phyloP scores from a whole-genome alignment of 2,888 invertebrate species.

The Drosophila testacea region DNA sequence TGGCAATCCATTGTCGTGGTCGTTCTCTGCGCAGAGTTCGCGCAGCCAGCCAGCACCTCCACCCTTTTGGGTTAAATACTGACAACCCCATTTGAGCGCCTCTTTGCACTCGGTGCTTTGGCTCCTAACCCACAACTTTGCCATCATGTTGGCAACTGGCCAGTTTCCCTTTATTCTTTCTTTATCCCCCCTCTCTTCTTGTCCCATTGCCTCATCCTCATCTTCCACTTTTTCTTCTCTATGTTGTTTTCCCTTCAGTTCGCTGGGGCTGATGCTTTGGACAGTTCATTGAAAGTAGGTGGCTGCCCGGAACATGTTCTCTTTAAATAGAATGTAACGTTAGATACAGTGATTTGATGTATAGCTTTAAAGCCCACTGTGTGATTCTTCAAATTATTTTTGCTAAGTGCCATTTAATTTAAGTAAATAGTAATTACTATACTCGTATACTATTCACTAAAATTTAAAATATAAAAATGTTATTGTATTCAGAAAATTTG shows the following conservation, averaged over 20 bases:
- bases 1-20: constrained; percentile 53
- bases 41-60: constrained; percentile 83
- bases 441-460: too few relatives aligned
- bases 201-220: constrained; percentile 8
- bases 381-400: too few relatives aligned
- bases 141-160: constrained; percentile 63
- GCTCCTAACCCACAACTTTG: constrained; percentile 71
- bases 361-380: too few relatives aligned
- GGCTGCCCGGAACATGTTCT: constrained; percentile 40
- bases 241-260: constrained; percentile 7
- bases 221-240: constrained; percentile 23
- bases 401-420: too few relatives aligned
- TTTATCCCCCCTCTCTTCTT: constrained; percentile 11
- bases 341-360: constrained; percentile 16
- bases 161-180: constrained; percentile 43
- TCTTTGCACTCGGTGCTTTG: constrained; percentile 73
- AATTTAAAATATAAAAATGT: too few relatives aligned
- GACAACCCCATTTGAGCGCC: constrained; percentile 84
- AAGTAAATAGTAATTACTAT: too few relatives aligned
- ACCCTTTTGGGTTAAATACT: constrained; percentile 84
- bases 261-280: constrained; percentile 38
- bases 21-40: constrained; percentile 80
- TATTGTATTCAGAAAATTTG: too few relatives aligned
- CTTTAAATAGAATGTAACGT: constrained; percentile 29
- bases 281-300: constrained; percentile 75